phyloP scores from a whole-genome alignment of 2,797 vertebrate genomes.

The Poliocrania exsul region DNA sequence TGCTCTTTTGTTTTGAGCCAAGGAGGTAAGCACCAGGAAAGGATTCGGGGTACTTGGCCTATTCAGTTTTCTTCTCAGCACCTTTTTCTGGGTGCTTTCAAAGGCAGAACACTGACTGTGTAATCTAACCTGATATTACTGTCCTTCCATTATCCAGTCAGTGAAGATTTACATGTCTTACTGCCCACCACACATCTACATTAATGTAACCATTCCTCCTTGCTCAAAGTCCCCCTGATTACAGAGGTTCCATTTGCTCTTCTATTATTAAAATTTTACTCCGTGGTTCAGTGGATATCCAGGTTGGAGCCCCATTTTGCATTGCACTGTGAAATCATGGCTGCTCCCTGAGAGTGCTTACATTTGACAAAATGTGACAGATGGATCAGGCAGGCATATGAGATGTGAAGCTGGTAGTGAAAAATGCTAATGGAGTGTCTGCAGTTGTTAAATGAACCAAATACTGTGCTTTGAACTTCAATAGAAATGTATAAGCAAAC shows the following conservation, averaged over 20 bases:
- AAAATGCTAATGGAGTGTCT: constrained; percentile 60
- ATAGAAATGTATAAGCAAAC: not conserved
- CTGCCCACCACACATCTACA: not conserved
- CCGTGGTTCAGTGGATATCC: constrained; percentile 33
- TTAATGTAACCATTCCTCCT: not conserved
- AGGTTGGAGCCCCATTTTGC: constrained; percentile 21
- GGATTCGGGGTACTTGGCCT: not conserved
- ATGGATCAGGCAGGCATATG: constrained; percentile 58
- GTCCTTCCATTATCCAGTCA: not conserved
- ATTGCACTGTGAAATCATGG: constrained; percentile 7
- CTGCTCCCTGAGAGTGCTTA: not conserved
- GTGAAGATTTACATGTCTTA: not conserved
- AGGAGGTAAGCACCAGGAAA: not conserved
- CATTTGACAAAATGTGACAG: constrained; percentile 39
- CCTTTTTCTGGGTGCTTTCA: not conserved
- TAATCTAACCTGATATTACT: not conserved
- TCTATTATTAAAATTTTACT: constrained; percentile 10
- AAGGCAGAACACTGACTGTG: not conserved
- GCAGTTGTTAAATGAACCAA: constrained; percentile 62
- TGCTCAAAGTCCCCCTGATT: not conserved
- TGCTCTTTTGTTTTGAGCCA: not conserved
- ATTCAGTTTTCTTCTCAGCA: not conserved
- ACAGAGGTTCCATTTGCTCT: not conserved
- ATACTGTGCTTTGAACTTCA: constrained; percentile 38
- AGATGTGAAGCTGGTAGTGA: not conserved